Base-by-base conservation (phyloP, 1,140 invertebrate genomes). In the Tribolium castaneum region DNA sequence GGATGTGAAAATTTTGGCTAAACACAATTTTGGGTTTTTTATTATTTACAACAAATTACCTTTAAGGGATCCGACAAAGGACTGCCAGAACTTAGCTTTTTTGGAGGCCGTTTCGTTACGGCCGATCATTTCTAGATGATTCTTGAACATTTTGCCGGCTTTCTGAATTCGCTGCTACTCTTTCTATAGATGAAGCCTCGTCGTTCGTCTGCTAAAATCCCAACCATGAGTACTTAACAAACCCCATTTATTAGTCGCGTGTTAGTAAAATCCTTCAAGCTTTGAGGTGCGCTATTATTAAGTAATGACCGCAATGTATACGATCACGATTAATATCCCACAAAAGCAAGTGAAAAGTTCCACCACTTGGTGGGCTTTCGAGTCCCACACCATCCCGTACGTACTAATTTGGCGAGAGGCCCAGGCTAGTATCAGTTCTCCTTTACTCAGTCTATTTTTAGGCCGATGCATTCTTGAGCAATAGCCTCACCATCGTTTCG, bases 81-180 rank as follows among this genome's bases (percentile, higher is more conserved):
- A 95, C 88, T 96, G 94, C 94, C 94, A 96, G 89, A 96, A 96
- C 90, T 93, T 96, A 85, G 94, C 95, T 89, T 96, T 96, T 89
- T 94, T 95, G 88, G 94, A 94, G 86, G 95, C 92, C 86, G 94
- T 94, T 89, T 96, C 95, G 86, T 96, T 95, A 88, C 94, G 93
- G 88, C 94, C 94, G 88, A 96, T 96, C 93, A 96, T 96, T 90
- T 96, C 94, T 88, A 96, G 92, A 90, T 95, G 94, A 89, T 89
- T 94, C 90, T 93, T 95, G 78, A 90, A 95, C 93, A 95, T 94
- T 90, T 92, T 94, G 91, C 19, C 74, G 50, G 71, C 54, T 74
- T 78, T 77, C 75, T 59, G 12, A 5, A 50, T 70, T 81, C 72
- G 54, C 59, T 78, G 50, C 59, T 66, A 66, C 59, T 30, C 35